Percentiles rank a stretch among this genome's conserved stretches.
phyloP scores from a whole-genome alignment of 1,140 invertebrate genomes.

The Bombus haemorrhoidalis region DNA sequence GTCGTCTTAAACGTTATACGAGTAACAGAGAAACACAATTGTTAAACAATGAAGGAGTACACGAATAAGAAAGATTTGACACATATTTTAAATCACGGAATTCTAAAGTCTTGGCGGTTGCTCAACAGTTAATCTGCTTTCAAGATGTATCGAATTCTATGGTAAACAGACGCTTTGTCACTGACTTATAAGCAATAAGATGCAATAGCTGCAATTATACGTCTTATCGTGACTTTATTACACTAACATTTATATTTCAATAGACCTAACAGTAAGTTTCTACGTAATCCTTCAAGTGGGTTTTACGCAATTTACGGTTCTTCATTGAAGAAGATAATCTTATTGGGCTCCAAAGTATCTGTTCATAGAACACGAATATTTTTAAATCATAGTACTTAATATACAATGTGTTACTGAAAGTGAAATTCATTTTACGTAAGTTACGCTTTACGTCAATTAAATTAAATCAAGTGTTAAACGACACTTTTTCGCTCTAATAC shows the following conservation, averaged over 20 bases:
- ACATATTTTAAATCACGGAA: background rate
- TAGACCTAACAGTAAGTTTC: background rate
- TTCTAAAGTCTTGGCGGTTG: background rate
- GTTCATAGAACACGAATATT: background rate
- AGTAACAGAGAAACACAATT: too few relatives aligned
- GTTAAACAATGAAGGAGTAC: background rate
- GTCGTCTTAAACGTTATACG: background rate
- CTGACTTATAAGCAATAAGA: conserved; percentile 5
- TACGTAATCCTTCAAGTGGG: background rate
- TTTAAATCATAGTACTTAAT: background rate
- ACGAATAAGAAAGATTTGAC: background rate
- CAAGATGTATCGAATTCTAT: conserved; percentile 16
- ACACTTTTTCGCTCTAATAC: too few relatives aligned
- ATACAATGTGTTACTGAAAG: background rate
- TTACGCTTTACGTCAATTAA: too few relatives aligned
- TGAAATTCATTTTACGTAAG: too few relatives aligned
- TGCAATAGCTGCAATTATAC: background rate
- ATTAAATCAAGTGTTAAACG: too few relatives aligned
- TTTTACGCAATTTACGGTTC: background rate
- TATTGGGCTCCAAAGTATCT: background rate
- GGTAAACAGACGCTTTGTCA: background rate
- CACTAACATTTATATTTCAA: conserved; percentile 32
- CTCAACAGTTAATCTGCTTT: background rate
- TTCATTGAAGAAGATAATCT: background rate
- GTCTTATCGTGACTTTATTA: conserved; percentile 16